Conservation (phyloP, 2,888 invertebrate species). For the Platynereis dumerilii region DNA sequence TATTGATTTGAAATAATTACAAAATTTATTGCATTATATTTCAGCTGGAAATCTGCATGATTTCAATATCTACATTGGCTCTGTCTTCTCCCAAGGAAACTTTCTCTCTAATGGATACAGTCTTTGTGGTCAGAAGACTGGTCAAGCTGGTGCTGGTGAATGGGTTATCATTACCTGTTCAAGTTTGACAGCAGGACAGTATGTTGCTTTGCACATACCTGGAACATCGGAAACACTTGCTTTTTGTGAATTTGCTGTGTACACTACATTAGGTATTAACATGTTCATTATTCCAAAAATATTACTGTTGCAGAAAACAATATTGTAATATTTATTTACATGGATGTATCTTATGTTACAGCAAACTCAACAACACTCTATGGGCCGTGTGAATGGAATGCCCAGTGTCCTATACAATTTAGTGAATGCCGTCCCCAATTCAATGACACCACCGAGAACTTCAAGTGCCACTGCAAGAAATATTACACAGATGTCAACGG, state of each 20-base stretch:
- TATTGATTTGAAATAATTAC: too few relatives aligned
- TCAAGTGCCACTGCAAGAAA: constrained; percentile 3
- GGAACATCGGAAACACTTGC: neutral
- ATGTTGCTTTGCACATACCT: neutral
- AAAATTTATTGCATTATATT: neutral
- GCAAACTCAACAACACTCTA: too few relatives aligned
- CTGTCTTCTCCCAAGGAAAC: neutral
- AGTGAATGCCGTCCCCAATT: neutral
- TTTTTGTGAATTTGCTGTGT: neutral
- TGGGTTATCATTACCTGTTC: neutral
- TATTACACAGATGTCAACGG: constrained; percentile 3
- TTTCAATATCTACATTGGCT: constrained; percentile 3
- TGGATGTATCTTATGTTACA: too few relatives aligned
- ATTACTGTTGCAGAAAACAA: too few relatives aligned
- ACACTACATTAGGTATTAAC: neutral
- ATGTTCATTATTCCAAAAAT: too few relatives aligned
- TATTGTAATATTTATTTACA: too few relatives aligned
- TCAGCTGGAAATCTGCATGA: constrained; percentile 5
- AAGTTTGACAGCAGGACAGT: neutral
- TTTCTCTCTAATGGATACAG: neutral
- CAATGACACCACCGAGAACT: neutral
- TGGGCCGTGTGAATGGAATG: constrained; percentile 4
- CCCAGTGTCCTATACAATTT: neutral
- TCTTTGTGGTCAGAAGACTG: neutral
- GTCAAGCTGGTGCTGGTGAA: neutral